Base-by-base conservation (phyloP, 2,888 invertebrate genomes). In the Eueremaeus valkanovi region DNA sequence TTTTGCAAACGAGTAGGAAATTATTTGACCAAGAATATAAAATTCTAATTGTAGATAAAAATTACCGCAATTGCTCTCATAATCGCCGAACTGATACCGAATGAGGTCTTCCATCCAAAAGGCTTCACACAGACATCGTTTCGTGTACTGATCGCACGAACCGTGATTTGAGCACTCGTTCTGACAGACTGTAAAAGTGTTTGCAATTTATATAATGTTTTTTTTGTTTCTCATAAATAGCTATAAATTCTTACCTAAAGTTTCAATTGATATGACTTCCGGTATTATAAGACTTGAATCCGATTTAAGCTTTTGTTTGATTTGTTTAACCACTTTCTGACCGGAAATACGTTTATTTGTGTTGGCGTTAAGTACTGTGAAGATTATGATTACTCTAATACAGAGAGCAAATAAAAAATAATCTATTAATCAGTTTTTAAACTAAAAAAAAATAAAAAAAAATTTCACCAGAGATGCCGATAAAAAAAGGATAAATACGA, bases 101-200 rank as follows among this genome's bases (percentile, higher is more conserved):
- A 91, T 85, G 45, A 91, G 86, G 83, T 92, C 91, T 84, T 93
- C 91, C 93, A 95, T 95, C 96, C 96, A 96, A 86, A 95, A 95
- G 27, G 94, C 92, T 84, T 95, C 93, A 84, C 95, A 96, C 81
- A 91, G 87, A 82, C 95, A 96, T 75, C 89, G 87, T 80, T 95
- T 87, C 8, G 92, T 89, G 80, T 90, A 88, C 82, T 90, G 90
- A 83, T 93, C 90, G 85, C 96, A 96, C 45, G 88, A 87, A 73
- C 96, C 96, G 84, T 96, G 95, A 9, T 86, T 86, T 51, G 95
- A 95, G 85, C 96, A 96, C 83, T 91, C 87, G 85, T 94, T 94
- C 81, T 95, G 94, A 82, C 96, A 96, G 75, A 94, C 88, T 85
- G 80, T 33, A 80, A 6, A 27, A 40, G 13, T 49, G n/a, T n/a